Evolutionary conservation across 2,888 invertebrate genomes (phyloP).

Genomic region (Hemicrepidius hirtus): DNA sequence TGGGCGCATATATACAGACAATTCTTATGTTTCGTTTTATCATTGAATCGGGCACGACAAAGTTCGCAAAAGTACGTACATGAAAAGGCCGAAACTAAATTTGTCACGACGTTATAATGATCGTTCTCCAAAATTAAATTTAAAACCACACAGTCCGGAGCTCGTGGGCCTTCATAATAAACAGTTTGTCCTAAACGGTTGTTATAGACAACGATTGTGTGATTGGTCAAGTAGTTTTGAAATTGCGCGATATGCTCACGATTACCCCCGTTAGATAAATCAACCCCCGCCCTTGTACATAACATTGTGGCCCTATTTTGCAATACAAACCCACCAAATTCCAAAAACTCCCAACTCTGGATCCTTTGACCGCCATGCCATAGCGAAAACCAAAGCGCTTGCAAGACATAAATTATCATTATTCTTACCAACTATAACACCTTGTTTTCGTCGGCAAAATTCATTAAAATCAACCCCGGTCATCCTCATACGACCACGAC

Average conservation of each 20-base stretch:
- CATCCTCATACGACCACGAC: background rate
- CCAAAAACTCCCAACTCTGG: background rate
- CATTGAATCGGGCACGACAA: background rate
- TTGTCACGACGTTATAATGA: slow-evolving; percentile 25
- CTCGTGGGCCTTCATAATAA: slow-evolving; percentile 3
- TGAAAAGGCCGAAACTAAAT: background rate
- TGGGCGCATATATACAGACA: background rate
- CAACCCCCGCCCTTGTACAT: background rate
- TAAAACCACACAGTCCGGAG: background rate
- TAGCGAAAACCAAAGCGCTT: background rate
- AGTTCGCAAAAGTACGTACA: background rate
- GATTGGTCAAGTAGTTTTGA: too few relatives aligned
- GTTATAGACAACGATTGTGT: too few relatives aligned
- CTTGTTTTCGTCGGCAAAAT: background rate
- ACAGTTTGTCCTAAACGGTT: slow-evolving; percentile 2
- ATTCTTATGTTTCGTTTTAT: background rate
- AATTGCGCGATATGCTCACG: slow-evolving; percentile 7
- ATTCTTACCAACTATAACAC: background rate
- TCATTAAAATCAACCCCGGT: background rate
- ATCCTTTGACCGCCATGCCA: background rate
- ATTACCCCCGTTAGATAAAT: background rate
- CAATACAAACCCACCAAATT: background rate
- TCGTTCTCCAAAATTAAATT: slow-evolving; percentile 15
- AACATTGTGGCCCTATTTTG: background rate
- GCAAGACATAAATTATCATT: slow-evolving; percentile 3